These are phyloP conservation scores for Drosophila suboccidentalis DNA, from an alignment of 2,888 invertebrate genomes.

Conservation along the genomic window DNA sequence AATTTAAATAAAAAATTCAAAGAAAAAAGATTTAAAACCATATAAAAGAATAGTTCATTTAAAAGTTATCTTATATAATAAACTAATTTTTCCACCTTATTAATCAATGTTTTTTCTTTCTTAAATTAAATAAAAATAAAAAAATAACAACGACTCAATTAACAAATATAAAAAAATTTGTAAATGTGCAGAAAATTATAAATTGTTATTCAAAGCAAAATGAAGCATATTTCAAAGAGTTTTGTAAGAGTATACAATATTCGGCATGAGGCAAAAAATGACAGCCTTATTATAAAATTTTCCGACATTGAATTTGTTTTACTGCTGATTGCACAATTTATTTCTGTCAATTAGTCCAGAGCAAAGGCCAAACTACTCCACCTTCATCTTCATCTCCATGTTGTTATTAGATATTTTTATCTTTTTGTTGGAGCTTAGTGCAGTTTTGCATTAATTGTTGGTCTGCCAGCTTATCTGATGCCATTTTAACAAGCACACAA, in stretches of 20 bases:
- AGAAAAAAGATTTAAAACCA: too few relatives aligned
- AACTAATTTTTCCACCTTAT: background rate
- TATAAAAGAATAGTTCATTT: background rate
- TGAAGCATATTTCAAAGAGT: background rate
- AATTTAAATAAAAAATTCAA: too few relatives aligned
- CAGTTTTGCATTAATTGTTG: slow-evolving; percentile 34
- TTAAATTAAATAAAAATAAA: too few relatives aligned
- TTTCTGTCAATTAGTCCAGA: slow-evolving; percentile 59
- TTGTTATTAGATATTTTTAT: background rate
- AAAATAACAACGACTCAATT: background rate
- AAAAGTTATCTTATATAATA: background rate
- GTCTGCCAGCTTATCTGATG: slow-evolving; percentile 28
- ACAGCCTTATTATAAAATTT: slow-evolving; percentile 2
- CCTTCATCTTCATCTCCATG: slow-evolving; percentile 5
- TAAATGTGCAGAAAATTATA: background rate
- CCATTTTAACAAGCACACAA: slow-evolving; percentile 25
- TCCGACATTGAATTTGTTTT: slow-evolving; percentile 50
- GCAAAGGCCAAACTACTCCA: background rate
- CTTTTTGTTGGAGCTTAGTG: slow-evolving; percentile 14
- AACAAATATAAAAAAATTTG: background rate
- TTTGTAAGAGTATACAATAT: background rate
- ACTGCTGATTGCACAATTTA: slow-evolving; percentile 56
- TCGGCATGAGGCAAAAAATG: background rate
- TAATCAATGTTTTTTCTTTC: too few relatives aligned
- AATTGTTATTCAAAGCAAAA: background rate